phyloP scores from a whole-genome alignment of 2,113 vertebrate genomes.

The Strix aluco region DNA sequence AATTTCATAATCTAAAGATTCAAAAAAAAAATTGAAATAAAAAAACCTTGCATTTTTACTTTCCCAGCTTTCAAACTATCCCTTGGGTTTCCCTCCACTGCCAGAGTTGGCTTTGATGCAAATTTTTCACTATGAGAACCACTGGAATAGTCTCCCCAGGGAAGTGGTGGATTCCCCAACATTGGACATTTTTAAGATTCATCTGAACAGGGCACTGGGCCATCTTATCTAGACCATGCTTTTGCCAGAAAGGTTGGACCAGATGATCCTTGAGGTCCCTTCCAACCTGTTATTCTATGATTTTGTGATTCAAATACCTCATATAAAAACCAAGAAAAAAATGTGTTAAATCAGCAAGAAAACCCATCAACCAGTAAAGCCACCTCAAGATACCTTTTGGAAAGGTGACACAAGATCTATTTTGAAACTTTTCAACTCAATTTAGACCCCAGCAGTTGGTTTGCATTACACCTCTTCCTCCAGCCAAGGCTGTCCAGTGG shows the following conservation, averaged over 20 bases:
- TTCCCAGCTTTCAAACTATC: background rate
- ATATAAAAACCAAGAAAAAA: accelerated
- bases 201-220: too few species aligned
- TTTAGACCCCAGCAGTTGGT: background rate
- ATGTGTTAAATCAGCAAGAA: background rate
- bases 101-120: background rate
- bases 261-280: too few species aligned
- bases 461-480: background rate
- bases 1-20: background rate
- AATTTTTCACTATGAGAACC: too few species aligned
- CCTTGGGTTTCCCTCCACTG: background rate
- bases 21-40: background rate
- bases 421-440: background rate
- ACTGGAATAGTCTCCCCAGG: too few species aligned
- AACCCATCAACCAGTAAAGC: accelerated
- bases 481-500: background rate
- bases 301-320: background rate
- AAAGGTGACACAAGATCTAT: background rate
- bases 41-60: background rate
- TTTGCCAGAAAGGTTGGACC: too few species aligned
- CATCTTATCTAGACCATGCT: too few species aligned
- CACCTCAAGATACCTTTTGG: background rate
- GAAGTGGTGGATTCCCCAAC: too few species aligned
- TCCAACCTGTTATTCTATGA: too few species aligned
- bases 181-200: too few species aligned